Percentiles rank a stretch among this genome's conserved stretches.
These are phyloP conservation scores for Carduelis carduelis DNA, from an alignment of 2,797 vertebrate genomes.

Conservation along the genomic window DNA sequence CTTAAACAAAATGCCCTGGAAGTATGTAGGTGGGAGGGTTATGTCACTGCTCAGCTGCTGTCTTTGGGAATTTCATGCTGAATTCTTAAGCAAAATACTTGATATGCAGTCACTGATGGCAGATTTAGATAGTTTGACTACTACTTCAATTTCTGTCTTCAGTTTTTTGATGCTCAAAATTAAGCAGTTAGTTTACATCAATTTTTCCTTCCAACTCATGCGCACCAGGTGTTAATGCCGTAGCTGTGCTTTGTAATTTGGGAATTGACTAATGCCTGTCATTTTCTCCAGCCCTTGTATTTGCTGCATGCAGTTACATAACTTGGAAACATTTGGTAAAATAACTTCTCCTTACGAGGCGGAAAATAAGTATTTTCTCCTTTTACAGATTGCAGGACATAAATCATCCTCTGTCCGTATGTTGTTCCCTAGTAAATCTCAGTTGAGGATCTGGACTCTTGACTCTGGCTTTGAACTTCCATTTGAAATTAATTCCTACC, in stretches of 20 bases:
- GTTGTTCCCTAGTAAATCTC: neutral
- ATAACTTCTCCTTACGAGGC: neutral
- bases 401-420: neutral
- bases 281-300: neutral
- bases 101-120: neutral
- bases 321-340: neutral
- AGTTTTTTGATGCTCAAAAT: neutral
- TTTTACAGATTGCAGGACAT: neutral
- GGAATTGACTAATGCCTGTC: neutral
- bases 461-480: neutral
- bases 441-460: neutral
- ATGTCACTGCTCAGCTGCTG: neutral
- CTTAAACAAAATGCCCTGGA: neutral
- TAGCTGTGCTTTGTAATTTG: neutral
- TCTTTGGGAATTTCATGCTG: neutral
- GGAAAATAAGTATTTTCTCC: neutral
- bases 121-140: neutral
- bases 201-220: rapidly evolving
- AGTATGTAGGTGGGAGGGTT: neutral
- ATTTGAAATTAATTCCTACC: neutral
- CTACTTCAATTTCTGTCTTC: neutral
- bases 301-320: neutral
- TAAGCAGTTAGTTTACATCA: neutral
- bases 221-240: neutral
- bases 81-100: neutral